Base-by-base conservation (phyloP, 2,797 vertebrate species). In the Tangara arthus region DNA sequence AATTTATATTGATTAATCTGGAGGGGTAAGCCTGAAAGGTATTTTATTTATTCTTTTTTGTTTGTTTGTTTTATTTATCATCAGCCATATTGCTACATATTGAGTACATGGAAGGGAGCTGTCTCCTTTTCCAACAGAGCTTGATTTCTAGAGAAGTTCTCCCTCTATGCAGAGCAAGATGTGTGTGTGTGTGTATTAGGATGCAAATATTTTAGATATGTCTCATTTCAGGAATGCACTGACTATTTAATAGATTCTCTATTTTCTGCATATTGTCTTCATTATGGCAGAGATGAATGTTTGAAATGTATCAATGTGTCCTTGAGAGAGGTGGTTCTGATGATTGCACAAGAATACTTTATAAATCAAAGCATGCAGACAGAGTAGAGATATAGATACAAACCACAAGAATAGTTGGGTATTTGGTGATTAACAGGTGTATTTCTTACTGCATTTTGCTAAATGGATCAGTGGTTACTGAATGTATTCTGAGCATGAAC, bases 81-180 rank as follows among this genome's bases (percentile, higher is more conserved):
- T 49, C 15, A 16, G 15, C 24, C 24, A 15, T 27, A 49, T 49
- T 49, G 47, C 47, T 27, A 49, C 47, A 42, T 22, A 23, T 11
- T 4, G 28, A 16, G 2, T 11, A 6, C 0, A 0, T 56, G 34
- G 23, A 64, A 75, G 11, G 22, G 15, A 87, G 11, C 15, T 47
- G 23, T 66, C 23, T 37, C 26, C 39, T 73, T 24, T n/a, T 75
- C 66, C 64, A 73, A 8, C 6, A 66, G 24, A 65, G 13, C 22
- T 42, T 53, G 6, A 69, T 72, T 76, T 84, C 70, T 79, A 46
- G 46, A 53, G 47, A 30, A 30, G 5, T 5, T 39, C 19, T 76
- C 79, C 18, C 14, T 57, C 53, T 55, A 2, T 3, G 23, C 50
- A 32, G 47, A 30, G 13, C 27, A 47, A 41, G 16, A 3, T 34